Evolutionary conservation across 2,888 invertebrate species (phyloP).

Genomic region (Drosophila yooni): DNA sequence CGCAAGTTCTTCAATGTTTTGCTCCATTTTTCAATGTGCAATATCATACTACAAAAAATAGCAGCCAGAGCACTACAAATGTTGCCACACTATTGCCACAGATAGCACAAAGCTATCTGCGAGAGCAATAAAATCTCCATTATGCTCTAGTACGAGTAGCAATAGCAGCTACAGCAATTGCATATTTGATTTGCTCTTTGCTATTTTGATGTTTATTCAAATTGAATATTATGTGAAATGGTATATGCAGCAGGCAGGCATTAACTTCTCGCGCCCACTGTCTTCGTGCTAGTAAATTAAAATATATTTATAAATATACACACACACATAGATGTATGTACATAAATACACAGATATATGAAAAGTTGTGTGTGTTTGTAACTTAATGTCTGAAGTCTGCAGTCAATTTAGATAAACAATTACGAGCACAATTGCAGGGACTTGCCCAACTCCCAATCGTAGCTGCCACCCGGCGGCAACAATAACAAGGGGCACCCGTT

Average conservation of each 20-base stretch:
- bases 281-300: conserved; percentile 20
- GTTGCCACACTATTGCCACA: too few relatives aligned
- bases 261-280: conserved; percentile 35
- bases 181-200: neutral
- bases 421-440: conserved; percentile 70
- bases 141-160: neutral
- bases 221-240: neutral
- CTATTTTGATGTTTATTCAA: too few relatives aligned
- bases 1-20: neutral
- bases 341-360: neutral
- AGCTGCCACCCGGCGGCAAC: conserved; percentile 16
- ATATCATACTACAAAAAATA: too few relatives aligned
- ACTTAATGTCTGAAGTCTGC: conserved; percentile 61
- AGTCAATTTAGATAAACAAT: conserved; percentile 77
- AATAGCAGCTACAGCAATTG: neutral
- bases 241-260: conserved; percentile 2
- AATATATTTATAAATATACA: conserved; percentile 39
- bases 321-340: neutral
- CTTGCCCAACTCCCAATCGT: neutral
- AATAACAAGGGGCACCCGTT: conserved; percentile 46
- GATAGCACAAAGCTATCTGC: too few relatives aligned
- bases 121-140: too few relatives aligned
- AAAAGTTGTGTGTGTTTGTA: conserved; percentile 3
- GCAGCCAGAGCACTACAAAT: too few relatives aligned
- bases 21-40: too few relatives aligned